A percentile compares a stretch with the other conserved stretches of the same genome.
These are phyloP conservation scores for western clawed frog (Xenopus tropicalis) DNA, from an alignment of 2,113 vertebrate genomes.

Conservation along the genomic window DNA sequence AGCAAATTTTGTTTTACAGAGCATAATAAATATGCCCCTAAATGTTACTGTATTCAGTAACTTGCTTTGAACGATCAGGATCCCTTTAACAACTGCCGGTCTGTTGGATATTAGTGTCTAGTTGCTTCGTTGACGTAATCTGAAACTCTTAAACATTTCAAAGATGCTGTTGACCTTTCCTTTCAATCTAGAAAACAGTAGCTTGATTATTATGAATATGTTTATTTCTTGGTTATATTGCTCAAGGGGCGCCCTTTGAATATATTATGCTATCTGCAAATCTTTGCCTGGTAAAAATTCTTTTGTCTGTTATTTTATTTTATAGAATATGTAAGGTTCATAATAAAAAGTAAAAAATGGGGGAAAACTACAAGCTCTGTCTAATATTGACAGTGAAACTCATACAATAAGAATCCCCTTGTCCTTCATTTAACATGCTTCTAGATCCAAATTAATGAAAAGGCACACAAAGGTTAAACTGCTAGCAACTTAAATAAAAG, in stretches of 20 bases:
- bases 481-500: no score
- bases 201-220: slow-evolving; percentile 32
- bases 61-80: background rate
- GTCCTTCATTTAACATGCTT: no score
- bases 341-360: no score
- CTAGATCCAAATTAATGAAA: no score
- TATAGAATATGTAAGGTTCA: background rate
- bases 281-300: slow-evolving; percentile 22
- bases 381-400: no score
- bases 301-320: slow-evolving; percentile 7
- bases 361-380: no score
- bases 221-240: slow-evolving; percentile 35
- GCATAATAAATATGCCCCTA: no score
- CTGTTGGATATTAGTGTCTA: slow-evolving; percentile 7
- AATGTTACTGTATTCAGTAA: no score
- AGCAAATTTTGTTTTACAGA: no score
- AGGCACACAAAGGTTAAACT: no score
- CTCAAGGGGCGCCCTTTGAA: slow-evolving; percentile 31
- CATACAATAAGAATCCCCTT: no score
- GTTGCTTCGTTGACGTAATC: slow-evolving; percentile 28
- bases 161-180: slow-evolving; percentile 42
- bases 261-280: slow-evolving; percentile 27
- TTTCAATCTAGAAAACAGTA: slow-evolving; percentile 35
- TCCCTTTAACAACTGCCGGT: slow-evolving; percentile 1
- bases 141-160: slow-evolving; percentile 33